Evolutionary conservation across 1,140 invertebrate genomes (phyloP).

Genomic region (Trichonephila clavipes): DNA sequence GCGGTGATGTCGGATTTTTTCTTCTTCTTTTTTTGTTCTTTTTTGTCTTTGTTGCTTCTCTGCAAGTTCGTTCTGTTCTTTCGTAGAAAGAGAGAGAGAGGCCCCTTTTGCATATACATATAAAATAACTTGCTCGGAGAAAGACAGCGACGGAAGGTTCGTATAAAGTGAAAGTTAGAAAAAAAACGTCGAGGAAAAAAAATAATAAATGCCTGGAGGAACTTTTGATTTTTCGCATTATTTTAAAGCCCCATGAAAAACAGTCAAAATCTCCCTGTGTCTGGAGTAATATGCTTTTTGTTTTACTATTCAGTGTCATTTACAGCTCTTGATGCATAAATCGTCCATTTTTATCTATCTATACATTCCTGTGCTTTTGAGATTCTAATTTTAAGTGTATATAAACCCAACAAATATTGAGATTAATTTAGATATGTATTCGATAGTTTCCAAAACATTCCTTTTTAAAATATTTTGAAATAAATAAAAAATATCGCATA

Average conservation of each 20-base stretch:
- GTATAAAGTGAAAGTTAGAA: not conserved
- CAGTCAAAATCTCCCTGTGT: not conserved
- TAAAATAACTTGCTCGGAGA: conserved; percentile 21
- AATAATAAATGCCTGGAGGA: not conserved
- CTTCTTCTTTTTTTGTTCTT: not conserved
- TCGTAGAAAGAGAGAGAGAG: no score
- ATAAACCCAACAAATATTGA: no score
- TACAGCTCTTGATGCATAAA: not conserved
- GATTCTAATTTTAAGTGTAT: not conserved
- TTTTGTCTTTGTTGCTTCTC: not conserved
- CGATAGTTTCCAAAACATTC: no score
- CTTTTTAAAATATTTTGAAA: no score
- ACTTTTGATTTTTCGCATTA: conserved; percentile 23
- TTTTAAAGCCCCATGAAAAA: conserved; percentile 5
- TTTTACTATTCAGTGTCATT: not conserved
- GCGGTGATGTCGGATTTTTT: not conserved
- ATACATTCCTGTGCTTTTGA: not conserved
- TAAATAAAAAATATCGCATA: no score
- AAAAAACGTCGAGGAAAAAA: not conserved
- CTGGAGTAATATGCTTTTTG: not conserved
- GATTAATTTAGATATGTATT: no score
- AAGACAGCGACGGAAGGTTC: conserved; percentile 29
- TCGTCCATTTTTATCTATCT: not conserved
- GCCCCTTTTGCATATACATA: not conserved
- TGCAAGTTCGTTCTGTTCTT: no score